Conservation (phyloP, 2,113 vertebrate species). For the Climacteris rufus region DNA sequence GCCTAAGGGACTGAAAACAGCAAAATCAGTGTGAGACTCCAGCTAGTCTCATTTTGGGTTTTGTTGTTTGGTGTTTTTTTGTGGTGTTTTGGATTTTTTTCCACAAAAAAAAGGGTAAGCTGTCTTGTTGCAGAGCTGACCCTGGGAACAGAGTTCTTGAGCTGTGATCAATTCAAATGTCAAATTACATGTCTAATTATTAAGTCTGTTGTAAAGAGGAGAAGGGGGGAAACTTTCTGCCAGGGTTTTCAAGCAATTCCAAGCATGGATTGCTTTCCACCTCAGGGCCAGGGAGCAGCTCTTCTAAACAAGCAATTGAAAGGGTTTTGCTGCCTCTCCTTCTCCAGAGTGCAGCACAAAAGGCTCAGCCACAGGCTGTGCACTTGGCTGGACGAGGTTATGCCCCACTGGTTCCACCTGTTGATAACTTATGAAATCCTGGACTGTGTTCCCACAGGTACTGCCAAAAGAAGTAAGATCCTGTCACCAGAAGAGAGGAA, state of each 20-base stretch:
- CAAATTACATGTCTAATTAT: neutral
- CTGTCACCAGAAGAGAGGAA: slow-evolving; percentile 91
- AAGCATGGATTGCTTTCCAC: neutral
- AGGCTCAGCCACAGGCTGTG: neutral
- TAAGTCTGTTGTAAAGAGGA: neutral
- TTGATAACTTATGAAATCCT: accelerated
- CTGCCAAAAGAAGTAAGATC: slow-evolving; percentile 91
- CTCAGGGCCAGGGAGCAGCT: neutral
- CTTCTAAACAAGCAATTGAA: neutral
- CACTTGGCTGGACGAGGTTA: neutral
- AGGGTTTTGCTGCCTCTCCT: neutral
- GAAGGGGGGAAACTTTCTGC: neutral
- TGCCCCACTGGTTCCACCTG: neutral
- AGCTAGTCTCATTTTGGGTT: neutral
- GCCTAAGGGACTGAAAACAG: neutral
- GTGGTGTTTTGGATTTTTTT: neutral
- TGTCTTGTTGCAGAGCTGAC: neutral
- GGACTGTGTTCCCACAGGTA: slow-evolving; percentile 70
- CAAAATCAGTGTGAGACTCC: neutral
- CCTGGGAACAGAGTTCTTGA: neutral
- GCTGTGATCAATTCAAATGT: neutral
- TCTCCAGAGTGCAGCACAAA: accelerated
- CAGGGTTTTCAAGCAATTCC: neutral
- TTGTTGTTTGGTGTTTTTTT: neutral
- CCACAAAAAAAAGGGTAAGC: neutral